These are phyloP conservation scores for Melitaea athalia DNA, from an alignment of 2,888 invertebrate genomes.

Conservation along the genomic window DNA sequence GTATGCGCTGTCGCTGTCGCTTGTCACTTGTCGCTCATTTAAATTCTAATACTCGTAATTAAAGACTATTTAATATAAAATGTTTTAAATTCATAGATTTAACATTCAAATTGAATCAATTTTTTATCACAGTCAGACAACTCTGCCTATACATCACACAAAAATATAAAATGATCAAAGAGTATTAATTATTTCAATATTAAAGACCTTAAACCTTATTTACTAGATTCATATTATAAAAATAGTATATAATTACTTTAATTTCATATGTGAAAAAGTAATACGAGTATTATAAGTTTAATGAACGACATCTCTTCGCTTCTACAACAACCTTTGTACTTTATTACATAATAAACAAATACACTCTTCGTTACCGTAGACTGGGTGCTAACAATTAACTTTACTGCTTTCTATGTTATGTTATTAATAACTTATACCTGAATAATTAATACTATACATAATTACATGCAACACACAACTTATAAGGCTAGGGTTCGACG, in stretches of 20 bases:
- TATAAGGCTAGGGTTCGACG: too few species aligned
- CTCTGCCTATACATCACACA: too few species aligned
- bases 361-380: conserved; percentile 13
- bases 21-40: not conserved
- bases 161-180: too few species aligned
- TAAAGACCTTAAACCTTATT: too few species aligned
- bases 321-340: conserved; percentile 17
- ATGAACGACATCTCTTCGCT: not conserved
- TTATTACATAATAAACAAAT: not conserved
- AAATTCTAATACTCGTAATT: not conserved
- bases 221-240: too few species aligned
- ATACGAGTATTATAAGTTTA: not conserved
- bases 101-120: too few species aligned
- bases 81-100: not conserved
- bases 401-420: conserved; percentile 13
- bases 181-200: too few species aligned
- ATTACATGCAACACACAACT: too few species aligned
- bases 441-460: too few species aligned
- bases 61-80: not conserved
- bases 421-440: not conserved
- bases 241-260: not conserved
- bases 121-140: too few species aligned
- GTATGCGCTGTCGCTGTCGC: not conserved
- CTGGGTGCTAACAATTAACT: conserved; percentile 20
- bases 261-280: not conserved